These are phyloP conservation scores for Thymelicus sylvestris DNA, from an alignment of 2,888 invertebrate genomes.

Conservation along the genomic window DNA sequence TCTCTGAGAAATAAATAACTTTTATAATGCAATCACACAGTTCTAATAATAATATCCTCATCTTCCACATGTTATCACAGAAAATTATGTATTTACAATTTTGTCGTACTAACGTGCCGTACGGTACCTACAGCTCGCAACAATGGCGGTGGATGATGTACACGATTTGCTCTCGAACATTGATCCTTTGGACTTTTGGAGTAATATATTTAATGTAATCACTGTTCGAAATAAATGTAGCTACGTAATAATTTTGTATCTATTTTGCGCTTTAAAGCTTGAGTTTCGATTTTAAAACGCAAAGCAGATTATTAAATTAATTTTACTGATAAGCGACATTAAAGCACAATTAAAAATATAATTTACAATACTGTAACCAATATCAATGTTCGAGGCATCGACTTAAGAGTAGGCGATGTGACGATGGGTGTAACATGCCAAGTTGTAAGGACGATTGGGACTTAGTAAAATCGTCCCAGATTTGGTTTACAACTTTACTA, in stretches of 20 bases:
- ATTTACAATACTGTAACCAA: neutral
- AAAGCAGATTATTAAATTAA: too few relatives aligned
- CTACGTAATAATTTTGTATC: too few relatives aligned
- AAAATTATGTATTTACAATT: conserved; percentile 86
- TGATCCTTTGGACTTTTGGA: conserved; percentile 49
- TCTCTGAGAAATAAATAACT: conserved; percentile 73
- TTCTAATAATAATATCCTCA: conserved; percentile 79
- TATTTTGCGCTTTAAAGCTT: too few relatives aligned
- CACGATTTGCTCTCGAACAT: conserved; percentile 57
- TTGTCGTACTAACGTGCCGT: conserved; percentile 80
- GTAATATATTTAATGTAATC: too few relatives aligned
- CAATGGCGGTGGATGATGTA: conserved; percentile 65
- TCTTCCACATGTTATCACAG: conserved; percentile 84
- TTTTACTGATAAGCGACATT: too few relatives aligned
- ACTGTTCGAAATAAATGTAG: neutral
- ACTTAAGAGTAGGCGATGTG: conserved; percentile 44
- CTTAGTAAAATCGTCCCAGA: conserved; percentile 42
- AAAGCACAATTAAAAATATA: neutral
- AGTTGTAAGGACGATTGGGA: conserved; percentile 44
- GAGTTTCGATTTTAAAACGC: too few relatives aligned
- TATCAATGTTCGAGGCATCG: conserved; percentile 46
- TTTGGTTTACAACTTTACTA: conserved; percentile 44
- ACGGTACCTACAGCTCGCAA: conserved; percentile 74
- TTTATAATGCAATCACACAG: conserved; percentile 82
- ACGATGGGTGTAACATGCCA: conserved; percentile 45